Conservation (phyloP, 2,113 vertebrate genomes). For the Dissostichus mawsoni region DNA sequence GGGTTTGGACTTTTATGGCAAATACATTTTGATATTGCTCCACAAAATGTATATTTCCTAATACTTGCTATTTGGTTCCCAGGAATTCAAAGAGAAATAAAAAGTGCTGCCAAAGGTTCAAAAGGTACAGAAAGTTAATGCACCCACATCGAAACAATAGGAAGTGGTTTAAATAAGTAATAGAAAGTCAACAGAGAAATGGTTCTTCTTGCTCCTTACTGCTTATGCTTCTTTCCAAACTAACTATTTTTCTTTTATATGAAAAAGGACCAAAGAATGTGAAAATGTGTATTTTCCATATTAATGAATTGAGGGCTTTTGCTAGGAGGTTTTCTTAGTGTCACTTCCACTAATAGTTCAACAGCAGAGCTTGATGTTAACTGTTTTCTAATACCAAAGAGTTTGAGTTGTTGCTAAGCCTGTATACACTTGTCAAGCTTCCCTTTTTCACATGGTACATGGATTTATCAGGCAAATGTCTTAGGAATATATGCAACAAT, state of each 20-base stretch:
- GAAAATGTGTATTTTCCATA: constrained; percentile 14
- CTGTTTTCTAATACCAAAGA: constrained; percentile 14
- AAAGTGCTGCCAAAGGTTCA: not conserved
- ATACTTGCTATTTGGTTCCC: constrained; percentile 2
- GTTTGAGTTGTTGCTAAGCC: too few species aligned
- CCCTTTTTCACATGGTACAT: not conserved
- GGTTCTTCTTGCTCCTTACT: not conserved
- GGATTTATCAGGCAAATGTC: not conserved
- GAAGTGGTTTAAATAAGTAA: constrained; percentile 5
- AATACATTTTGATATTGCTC: constrained; percentile 16
- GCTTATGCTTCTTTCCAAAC: constrained; percentile 1
- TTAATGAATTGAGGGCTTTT: not conserved
- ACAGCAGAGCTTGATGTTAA: constrained; percentile 8
- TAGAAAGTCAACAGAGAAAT: not conserved
- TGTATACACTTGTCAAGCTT: not conserved
- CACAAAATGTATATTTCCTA: not conserved
- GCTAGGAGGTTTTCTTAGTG: not conserved
- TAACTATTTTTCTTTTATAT: constrained; percentile 44
- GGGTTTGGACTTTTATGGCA: not conserved
- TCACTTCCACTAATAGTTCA: not conserved
- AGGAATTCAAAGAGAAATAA: not conserved
- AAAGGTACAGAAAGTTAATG: not conserved
- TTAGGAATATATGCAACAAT: not conserved
- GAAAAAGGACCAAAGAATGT: constrained; percentile 72
- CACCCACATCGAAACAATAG: constrained; percentile 9